phyloP scores from a whole-genome alignment of 2,797 vertebrate species.

The Sebastes diploproa region DNA sequence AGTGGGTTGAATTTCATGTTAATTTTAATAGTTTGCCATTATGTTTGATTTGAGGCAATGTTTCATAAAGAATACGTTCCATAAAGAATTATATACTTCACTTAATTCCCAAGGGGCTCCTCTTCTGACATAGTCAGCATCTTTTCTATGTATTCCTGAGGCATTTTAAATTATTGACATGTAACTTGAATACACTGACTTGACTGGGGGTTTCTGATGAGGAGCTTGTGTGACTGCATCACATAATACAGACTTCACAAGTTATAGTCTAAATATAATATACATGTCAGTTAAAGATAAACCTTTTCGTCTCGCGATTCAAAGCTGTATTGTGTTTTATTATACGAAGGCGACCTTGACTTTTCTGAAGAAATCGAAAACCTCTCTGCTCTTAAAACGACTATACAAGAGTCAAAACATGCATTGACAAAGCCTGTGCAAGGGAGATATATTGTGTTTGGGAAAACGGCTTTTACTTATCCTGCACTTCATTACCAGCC shows the following conservation, averaged over 20 bases:
- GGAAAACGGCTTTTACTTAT: conserved; percentile 12
- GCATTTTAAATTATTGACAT: background rate
- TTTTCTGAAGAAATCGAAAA: conserved; percentile 25
- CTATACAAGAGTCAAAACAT: background rate
- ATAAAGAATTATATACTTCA: background rate
- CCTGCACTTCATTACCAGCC: conserved; percentile 18
- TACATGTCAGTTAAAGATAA: background rate
- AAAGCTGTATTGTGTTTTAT: conserved; percentile 16
- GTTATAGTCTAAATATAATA: background rate
- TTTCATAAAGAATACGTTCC: background rate
- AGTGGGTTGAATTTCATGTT: conserved; percentile 9
- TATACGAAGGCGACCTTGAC: conserved; percentile 25
- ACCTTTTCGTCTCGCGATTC: background rate
- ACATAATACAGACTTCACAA: background rate
- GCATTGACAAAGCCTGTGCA: conserved; percentile 10
- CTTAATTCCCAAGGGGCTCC: background rate
- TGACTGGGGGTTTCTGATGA: background rate
- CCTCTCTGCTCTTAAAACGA: conserved; percentile 4
- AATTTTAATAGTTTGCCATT: conserved; percentile 1
- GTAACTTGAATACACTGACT: background rate
- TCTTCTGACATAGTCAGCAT: background rate
- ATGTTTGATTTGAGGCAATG: conserved; percentile 5
- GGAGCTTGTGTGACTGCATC: background rate
- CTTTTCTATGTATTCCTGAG: background rate
- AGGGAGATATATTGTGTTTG: conserved; percentile 8